phyloP scores from a whole-genome alignment of 2,113 vertebrate species.

The Nannospalax galili region DNA sequence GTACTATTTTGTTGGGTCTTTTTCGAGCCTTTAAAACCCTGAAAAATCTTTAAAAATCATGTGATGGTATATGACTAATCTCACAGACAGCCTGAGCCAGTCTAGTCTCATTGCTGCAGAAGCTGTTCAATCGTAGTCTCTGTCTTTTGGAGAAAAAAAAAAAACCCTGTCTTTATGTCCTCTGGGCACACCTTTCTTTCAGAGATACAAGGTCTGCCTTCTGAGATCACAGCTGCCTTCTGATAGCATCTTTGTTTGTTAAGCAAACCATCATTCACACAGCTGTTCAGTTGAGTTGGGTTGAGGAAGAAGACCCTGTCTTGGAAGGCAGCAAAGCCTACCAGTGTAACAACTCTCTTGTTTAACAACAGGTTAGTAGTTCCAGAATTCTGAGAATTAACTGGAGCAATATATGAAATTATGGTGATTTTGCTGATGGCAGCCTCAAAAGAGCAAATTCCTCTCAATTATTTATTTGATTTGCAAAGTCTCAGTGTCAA shows the following conservation, averaged over 20 bases:
- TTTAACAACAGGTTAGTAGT: neutral
- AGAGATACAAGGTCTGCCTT: neutral
- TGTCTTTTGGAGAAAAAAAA: neutral
- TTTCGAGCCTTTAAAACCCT: slow-evolving; percentile 15
- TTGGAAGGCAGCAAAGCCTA: neutral
- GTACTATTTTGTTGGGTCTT: neutral
- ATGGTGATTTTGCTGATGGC: neutral
- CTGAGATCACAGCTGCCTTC: neutral
- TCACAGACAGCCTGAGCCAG: slow-evolving; percentile 23
- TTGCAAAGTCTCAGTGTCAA: neutral
- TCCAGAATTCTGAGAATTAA: neutral
- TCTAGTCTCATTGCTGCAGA: slow-evolving; percentile 35
- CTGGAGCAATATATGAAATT: neutral
- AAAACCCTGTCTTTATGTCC: slow-evolving; percentile 19
- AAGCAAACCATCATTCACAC: neutral
- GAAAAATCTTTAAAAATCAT: neutral
- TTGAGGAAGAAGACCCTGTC: neutral
- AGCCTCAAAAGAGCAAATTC: neutral
- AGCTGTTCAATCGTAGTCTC: neutral
- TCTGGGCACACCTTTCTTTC: slow-evolving; percentile 16
- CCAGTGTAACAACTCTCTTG: neutral
- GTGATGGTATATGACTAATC: slow-evolving; percentile 29
- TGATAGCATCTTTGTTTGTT: neutral
- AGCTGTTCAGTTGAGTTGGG: neutral
- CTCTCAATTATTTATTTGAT: neutral